These are phyloP conservation scores for Caenorhabditis brenneri DNA, from an alignment of 1,140 invertebrate genomes.

Conservation along the genomic window DNA sequence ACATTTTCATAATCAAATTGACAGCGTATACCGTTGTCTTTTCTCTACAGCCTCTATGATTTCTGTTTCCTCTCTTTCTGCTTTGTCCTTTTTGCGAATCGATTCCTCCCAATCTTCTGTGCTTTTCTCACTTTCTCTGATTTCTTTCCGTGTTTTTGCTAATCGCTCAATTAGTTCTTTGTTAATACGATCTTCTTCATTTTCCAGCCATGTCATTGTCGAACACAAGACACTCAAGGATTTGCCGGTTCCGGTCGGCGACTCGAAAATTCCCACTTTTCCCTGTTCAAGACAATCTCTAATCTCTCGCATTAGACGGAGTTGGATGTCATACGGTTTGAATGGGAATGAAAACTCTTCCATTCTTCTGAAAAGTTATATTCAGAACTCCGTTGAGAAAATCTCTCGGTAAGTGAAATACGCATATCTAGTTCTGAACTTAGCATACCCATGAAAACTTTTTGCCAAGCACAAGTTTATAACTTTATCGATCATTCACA, in stretches of 20 bases:
- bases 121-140: slow-evolving; percentile 62
- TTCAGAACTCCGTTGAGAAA: no score
- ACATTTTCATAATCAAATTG: background rate
- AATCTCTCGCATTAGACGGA: slow-evolving; percentile 85
- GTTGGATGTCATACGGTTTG: slow-evolving; percentile 85
- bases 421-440: background rate
- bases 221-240: slow-evolving; percentile 58
- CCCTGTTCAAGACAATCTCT: slow-evolving; percentile 81
- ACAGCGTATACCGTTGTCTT: background rate
- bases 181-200: slow-evolving; percentile 58
- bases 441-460: no score
- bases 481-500: slow-evolving; percentile 7
- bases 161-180: slow-evolving; percentile 56
- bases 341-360: slow-evolving; percentile 83
- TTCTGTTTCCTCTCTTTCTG: slow-evolving; percentile 4
- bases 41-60: background rate
- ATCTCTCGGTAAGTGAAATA: background rate
- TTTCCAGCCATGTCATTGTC: slow-evolving; percentile 43
- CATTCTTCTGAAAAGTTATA: background rate
- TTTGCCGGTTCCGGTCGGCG: slow-evolving; percentile 89
- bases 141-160: slow-evolving; percentile 71
- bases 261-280: slow-evolving; percentile 89
- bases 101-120: slow-evolving; percentile 58
- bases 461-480: background rate
- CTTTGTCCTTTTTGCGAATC: background rate